A percentile compares a stretch with the other conserved stretches of the same genome.
phyloP scores from a whole-genome alignment of 2,888 invertebrate genomes.

The Spilosoma lubricipeda region DNA sequence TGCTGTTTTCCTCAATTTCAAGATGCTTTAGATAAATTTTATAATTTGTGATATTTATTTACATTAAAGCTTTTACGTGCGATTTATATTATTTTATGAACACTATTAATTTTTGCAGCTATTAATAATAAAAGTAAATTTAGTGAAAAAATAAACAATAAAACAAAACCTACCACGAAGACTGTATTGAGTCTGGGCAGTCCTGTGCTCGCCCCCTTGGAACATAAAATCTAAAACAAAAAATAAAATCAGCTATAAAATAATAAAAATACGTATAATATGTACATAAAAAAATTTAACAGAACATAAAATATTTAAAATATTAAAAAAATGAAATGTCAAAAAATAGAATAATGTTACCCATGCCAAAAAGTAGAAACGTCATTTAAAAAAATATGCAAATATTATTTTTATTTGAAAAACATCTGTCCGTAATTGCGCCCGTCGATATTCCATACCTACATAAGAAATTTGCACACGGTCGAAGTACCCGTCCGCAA shows the following conservation, averaged over 20 bases:
- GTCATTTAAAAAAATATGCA: slow-evolving; percentile 10
- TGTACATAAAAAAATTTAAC: neutral
- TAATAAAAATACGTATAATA: neutral
- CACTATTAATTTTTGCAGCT: neutral
- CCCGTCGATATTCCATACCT: slow-evolving; percentile 39
- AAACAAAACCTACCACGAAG: slow-evolving; percentile 30
- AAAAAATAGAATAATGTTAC: neutral
- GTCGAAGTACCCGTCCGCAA: slow-evolving; percentile 29
- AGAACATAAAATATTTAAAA: slow-evolving; percentile 4
- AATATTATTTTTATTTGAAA: slow-evolving; percentile 11
- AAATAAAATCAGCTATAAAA: slow-evolving; percentile 9
- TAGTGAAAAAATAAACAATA: neutral
- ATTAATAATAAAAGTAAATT: neutral
- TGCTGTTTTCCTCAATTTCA: slow-evolving; percentile 37
- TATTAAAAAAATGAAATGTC: neutral
- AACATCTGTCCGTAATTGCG: slow-evolving; percentile 36
- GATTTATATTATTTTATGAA: neutral
- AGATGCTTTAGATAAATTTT: slow-evolving; percentile 7
- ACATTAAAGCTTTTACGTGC: neutral
- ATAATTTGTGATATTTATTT: slow-evolving; percentile 9
- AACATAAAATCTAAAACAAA: slow-evolving; percentile 35
- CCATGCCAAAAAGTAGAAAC: neutral
- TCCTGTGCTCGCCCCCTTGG: slow-evolving; percentile 30
- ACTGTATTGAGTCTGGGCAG: slow-evolving; percentile 28
- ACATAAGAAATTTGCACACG: slow-evolving; percentile 57